These are phyloP conservation scores for Copidosoma floridanum DNA, from an alignment of 1,140 invertebrate species.

Conservation along the genomic window DNA sequence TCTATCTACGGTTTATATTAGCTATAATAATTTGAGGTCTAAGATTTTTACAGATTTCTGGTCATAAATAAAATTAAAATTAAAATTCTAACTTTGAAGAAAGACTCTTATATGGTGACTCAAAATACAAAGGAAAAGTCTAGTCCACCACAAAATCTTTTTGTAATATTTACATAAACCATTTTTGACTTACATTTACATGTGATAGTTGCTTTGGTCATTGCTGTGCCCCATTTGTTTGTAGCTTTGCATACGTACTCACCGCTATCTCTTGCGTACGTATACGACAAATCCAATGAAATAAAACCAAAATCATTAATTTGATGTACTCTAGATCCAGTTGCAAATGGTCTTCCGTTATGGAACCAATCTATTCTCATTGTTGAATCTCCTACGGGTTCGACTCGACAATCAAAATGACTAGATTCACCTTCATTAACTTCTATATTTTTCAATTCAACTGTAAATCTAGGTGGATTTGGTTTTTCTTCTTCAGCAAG, in stretches of 20 bases:
- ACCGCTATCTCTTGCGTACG: slow-evolving; percentile 80
- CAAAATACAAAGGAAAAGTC: too few species aligned
- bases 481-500: slow-evolving; percentile 78
- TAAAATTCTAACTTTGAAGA: too few species aligned
- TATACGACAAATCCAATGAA: slow-evolving; percentile 82
- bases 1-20: too few species aligned
- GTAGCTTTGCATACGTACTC: slow-evolving; percentile 83
- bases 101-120: too few species aligned
- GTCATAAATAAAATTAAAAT: too few species aligned
- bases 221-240: slow-evolving; percentile 82
- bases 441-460: slow-evolving; percentile 81
- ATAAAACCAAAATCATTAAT: slow-evolving; percentile 93
- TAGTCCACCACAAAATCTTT: too few species aligned
- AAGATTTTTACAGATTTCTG: too few species aligned
- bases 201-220: slow-evolving; percentile 78
- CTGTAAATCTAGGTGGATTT: slow-evolving; percentile 81
- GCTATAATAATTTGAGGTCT: too few species aligned
- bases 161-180: too few species aligned
- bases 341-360: slow-evolving; percentile 85
- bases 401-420: slow-evolving; percentile 89
- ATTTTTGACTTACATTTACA: slow-evolving; percentile 64
- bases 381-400: slow-evolving; percentile 80
- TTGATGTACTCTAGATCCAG: slow-evolving; percentile 85
- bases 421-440: slow-evolving; percentile 82
- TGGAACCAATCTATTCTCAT: slow-evolving; percentile 94